Evolutionary conservation across 92 coral and sea anemone species (phyloP), one percentile per base, ranked within the genome.

Genomic region (Isaurus tuberculatus): DNA sequence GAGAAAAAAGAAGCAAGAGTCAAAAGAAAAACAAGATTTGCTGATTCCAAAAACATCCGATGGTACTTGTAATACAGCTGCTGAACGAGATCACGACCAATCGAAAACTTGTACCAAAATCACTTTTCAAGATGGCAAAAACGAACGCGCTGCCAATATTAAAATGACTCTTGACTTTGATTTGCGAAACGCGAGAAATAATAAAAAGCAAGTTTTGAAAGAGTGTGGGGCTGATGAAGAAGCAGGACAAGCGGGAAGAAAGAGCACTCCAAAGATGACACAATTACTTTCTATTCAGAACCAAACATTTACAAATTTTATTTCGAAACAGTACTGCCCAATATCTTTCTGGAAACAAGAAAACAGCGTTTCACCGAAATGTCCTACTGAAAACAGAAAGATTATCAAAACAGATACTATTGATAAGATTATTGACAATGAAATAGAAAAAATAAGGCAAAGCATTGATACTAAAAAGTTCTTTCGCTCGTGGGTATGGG

Each of bases 401-500:
- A 19, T 84, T 30, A 78, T 84, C 26, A 58, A 68, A 40, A 48
- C 22, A 84, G 49, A 46, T 29, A 34, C 25, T 23, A n/a, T 19
- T 23, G 75, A 75, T 33, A 74, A 58, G 49, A 36, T 65, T 29
- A 75, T 48, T 29, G 91, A 83, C 70, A 27, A 40, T 14, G 91
- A 87, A 75, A 28, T 84, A 43, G 91, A 88, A 57, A 73, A 66
- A 75, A 68, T 84, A 36, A 78, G 91, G 26, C 64, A 65, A 20
- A 85, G 70, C 30, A 84, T 88, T 51, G 42, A 88, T 68, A 88
- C 91, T 0, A 86, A 68, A 32, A 89, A 85, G n/a, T 69, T 72
- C n/a, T 81, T 80, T 40, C 78, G 89, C n/a, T 86, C 92, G 20
- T 89, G 92, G 92, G 83, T 89, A 19, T 89, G 92, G 89, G 89